Conservation (phyloP, 2,888 invertebrate species). For the Trachelus troglodyta region DNA sequence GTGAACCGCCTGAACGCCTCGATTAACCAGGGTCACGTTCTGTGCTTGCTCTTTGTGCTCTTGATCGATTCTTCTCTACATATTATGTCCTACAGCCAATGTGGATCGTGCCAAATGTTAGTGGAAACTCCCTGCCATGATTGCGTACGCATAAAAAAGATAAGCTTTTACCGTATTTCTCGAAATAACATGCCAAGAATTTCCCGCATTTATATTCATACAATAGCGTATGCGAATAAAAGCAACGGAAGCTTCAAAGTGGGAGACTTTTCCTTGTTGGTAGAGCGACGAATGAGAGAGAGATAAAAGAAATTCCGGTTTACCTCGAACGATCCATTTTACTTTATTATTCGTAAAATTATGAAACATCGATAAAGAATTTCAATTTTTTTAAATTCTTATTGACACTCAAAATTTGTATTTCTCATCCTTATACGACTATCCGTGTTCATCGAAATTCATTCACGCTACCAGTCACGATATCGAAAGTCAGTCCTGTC, state of each 20-base stretch:
- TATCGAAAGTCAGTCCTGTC: not conserved
- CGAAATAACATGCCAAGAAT: not conserved
- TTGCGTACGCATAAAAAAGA: not conserved
- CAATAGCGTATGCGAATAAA: not conserved
- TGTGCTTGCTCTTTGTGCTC: not conserved
- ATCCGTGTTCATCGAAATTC: not conserved
- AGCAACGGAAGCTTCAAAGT: not conserved
- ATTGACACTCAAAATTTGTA: not conserved
- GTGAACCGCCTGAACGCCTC: not conserved
- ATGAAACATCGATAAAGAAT: not conserved
- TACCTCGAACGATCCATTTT: not conserved
- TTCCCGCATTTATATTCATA: not conserved
- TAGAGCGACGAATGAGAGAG: not conserved
- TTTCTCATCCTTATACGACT: not conserved
- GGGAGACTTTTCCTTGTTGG: not conserved
- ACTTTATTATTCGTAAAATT: not conserved
- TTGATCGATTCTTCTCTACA: not conserved
- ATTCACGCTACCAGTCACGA: not conserved
- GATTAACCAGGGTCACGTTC: not conserved
- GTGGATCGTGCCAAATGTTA: not conserved
- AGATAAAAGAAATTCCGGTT: not conserved
- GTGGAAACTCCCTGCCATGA: not conserved
- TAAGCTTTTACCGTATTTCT: not conserved
- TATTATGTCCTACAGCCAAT: not conserved
- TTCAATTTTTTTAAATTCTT: not conserved